Base-by-base conservation (phyloP, 2,888 invertebrate species). In the Aleiodes leptofemur region DNA sequence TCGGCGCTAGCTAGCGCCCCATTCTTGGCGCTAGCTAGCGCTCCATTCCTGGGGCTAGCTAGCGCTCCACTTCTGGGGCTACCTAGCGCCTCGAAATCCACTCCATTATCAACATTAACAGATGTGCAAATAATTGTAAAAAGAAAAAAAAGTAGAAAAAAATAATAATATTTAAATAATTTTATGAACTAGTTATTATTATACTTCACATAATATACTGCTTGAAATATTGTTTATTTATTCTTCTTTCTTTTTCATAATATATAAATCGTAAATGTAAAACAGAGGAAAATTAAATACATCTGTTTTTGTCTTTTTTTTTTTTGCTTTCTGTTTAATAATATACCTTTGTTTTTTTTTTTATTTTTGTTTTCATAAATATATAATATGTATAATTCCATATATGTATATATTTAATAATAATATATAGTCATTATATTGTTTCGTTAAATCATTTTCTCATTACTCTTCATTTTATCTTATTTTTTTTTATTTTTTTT, bases 271-370 rank as follows among this genome's bases (percentile, higher is more conserved):
- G 74, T 79, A 78, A 82, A 82, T 84, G 81, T 82, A 82, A 68
- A 83, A 85, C 80, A 80, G 83, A 83, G 83, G 85, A 81, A 81
- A 72, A 84, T 85, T 83, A 84, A 80, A 78, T 82, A 82, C 83
- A 82, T 83, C 79, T 81, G 64, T 64, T 83, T 82, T 81, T 78
- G 78, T 78, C 73, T 70, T 82, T 84, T 38, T 38, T 7, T 38
- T n/a, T n/a, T n/a, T n/a, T n/a, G n/a, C n/a, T 43, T 43, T 43
- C 43, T 43, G 43, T 43, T 43, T 43, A 43, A 75, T 80, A 82
- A 84, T 85, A 86, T 85, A 85, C 82, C 81, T 82, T 82, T 82
- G 64, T 84, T 79, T 84, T 9, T 43, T 43, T 84, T 79, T 84
- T 43, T 43, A n/a, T 43, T 43, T 1, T 43, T 23, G 23, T 23